Percentiles rank a stretch among this genome's conserved stretches.
Conservation (phyloP, 1,140 invertebrate genomes). For the Oedothorax gibbosus region DNA sequence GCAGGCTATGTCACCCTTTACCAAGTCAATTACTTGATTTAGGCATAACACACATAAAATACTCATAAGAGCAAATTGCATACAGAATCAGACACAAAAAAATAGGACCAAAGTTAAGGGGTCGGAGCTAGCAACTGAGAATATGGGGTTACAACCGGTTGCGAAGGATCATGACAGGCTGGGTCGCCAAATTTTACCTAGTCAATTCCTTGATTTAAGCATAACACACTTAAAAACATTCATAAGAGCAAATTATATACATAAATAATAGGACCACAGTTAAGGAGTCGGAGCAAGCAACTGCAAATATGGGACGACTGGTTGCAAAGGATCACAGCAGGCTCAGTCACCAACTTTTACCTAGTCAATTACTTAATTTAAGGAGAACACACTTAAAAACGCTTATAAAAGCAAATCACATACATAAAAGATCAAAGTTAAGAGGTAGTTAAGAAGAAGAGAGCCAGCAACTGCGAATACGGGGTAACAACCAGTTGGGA, state of each 20-base stretch:
- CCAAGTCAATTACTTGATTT: too few species aligned
- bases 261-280: background rate
- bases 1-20: constrained; percentile 27
- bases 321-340: too few species aligned
- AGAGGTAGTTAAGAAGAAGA: constrained; percentile 48
- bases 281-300: constrained; percentile 54
- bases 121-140: constrained; percentile 53
- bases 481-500: constrained; percentile 30
- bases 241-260: too few species aligned
- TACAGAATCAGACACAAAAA: too few species aligned
- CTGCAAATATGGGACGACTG: constrained; percentile 48
- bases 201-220: too few species aligned
- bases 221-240: too few species aligned
- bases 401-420: too few species aligned
- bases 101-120: constrained; percentile 10
- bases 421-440: background rate
- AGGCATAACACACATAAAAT: too few species aligned
- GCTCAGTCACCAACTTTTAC: too few species aligned
- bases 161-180: constrained; percentile 29
- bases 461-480: constrained; percentile 54
- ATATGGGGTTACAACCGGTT: constrained; percentile 44
- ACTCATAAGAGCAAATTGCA: too few species aligned
- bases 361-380: too few species aligned
- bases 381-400: too few species aligned
- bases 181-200: constrained; percentile 1